A percentile compares a stretch with the other conserved stretches of the same genome.
Conservation (phyloP, 1,140 invertebrate genomes). For the Aphelinus certus region DNA sequence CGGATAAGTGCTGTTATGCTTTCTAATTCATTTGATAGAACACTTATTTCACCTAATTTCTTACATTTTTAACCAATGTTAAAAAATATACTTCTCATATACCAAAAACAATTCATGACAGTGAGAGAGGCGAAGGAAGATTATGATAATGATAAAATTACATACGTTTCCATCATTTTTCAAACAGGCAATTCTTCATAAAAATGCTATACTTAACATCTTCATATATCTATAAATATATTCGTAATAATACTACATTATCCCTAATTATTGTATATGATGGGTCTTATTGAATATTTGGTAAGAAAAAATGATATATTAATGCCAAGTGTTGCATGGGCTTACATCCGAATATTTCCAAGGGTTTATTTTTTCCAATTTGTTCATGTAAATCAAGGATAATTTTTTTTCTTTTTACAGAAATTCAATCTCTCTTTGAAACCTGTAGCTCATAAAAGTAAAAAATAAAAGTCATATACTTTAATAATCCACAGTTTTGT, state of each 20-base stretch:
- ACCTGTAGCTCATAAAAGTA: no score
- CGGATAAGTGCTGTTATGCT: neutral
- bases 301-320: conserved; percentile 50
- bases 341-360: conserved; percentile 13
- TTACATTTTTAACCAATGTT: conserved; percentile 35
- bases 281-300: conserved; percentile 46
- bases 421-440: no score
- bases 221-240: conserved; percentile 51
- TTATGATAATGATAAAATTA: conserved; percentile 34
- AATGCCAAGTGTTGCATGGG: conserved; percentile 37
- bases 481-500: no score
- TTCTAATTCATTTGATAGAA: conserved; percentile 15
- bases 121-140: conserved; percentile 34
- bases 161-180: conserved; percentile 38
- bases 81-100: conserved; percentile 29
- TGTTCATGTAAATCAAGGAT: conserved; percentile 1
- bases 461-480: no score
- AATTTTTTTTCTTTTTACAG: neutral
- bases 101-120: conserved; percentile 12
- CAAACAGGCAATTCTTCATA: conserved; percentile 45
- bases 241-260: conserved; percentile 51
- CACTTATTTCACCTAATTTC: conserved; percentile 7
- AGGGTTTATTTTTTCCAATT: conserved; percentile 2
- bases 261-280: conserved; percentile 54
- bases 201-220: conserved; percentile 53